Base-by-base conservation (phyloP, 2,113 vertebrate genomes). In the Petrocephalus zakoni region DNA sequence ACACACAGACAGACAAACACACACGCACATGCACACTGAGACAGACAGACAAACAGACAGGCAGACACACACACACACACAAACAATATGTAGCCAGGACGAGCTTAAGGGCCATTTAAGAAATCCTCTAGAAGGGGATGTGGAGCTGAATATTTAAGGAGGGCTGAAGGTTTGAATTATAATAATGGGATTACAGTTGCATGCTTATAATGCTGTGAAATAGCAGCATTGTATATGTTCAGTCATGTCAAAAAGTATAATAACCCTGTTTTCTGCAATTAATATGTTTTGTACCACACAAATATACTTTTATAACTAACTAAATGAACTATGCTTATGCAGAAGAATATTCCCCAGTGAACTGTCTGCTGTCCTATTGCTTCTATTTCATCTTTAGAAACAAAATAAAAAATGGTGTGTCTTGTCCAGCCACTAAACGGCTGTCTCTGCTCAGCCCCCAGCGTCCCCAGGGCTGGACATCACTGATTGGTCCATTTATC, bases 351-450 rank as follows among this genome's bases (percentile, higher is more conserved):
- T 52, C 85, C 47, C 29, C 81, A 46, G 42, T 46, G 7, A 37
- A 68, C 84, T 81, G 87, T 37, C 89, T 90, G 85, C 87, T 90
- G 88, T 90, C 89, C 87, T 55, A 89, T 89, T 72, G 88, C 56
- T 87, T 78, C 21, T 81, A 53, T 49, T 90, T 89, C 88, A 90
- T 88, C 89, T 90, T 91, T 93, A 92, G 92, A 94, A 94, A 95
- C 94, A 95, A 94, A 93, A 94, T 93, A 94, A 94, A 94, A 95
- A 95, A 93, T 91, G 90, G 95, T 95, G 94, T 93, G 94, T 95
- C 94, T 96, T 95, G 94, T 93, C 95, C 94, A 93, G 93, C 90
- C 93, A 92, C 94, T 96, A 95, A 96, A 96, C 95, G 95, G 94
- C 94, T 94, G 94, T 95, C 95, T 95, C 93, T 91, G 93, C 93